Conservation (phyloP, 2,113 vertebrate genomes). For the Nettapus auritus region DNA sequence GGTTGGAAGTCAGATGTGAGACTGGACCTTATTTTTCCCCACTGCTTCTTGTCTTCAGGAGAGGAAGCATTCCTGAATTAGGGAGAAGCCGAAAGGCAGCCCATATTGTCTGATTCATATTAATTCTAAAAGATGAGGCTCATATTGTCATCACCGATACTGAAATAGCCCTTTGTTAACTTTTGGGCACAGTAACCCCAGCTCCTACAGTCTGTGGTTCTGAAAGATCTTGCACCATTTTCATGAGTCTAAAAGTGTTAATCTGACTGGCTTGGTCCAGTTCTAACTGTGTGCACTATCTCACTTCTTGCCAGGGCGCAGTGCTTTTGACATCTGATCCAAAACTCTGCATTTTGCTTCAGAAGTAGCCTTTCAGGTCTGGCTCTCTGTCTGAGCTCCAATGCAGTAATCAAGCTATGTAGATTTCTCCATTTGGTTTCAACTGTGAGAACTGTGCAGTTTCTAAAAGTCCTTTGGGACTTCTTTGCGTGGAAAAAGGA, state of each 20-base stretch:
- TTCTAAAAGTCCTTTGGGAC: conserved; percentile 4
- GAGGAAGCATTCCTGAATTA: neutral
- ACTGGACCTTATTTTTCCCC: neutral
- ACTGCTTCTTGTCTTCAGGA: neutral
- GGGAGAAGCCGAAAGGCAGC: neutral
- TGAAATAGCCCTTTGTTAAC: neutral
- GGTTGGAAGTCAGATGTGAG: neutral
- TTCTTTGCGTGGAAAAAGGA: neutral
- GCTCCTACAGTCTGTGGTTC: neutral
- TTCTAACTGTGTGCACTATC: neutral
- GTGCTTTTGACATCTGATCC: neutral
- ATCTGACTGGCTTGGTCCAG: neutral
- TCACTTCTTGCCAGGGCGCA: neutral
- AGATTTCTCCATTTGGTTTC: neutral
- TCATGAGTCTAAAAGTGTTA: neutral
- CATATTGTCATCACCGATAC: neutral
- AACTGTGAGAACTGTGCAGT: neutral
- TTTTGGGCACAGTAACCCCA: neutral
- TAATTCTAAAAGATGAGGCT: neutral
- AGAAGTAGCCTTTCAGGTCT: neutral
- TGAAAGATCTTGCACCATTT: neutral
- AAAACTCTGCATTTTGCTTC: neutral
- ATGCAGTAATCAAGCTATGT: neutral
- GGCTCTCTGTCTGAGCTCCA: neutral
- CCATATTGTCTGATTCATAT: neutral